Evolutionary conservation across 2,797 vertebrate genomes (phyloP), one percentile per base, ranked within the genome.

Genomic region (Chaetophractus vellerosus): DNA sequence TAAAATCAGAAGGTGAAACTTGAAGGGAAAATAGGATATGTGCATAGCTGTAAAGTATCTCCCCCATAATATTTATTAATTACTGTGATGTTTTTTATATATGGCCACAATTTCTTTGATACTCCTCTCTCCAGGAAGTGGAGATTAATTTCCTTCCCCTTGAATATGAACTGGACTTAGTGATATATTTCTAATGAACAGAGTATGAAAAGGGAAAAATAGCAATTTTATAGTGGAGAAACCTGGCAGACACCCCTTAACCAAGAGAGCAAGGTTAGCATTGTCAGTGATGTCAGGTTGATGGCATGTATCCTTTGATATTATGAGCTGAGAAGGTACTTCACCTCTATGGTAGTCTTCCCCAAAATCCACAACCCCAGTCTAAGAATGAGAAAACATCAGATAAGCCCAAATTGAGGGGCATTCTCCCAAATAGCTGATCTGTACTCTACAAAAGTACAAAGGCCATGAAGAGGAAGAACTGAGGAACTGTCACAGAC

Each of bases 1-100:
- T 92, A 93, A 95, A 93, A 90, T 63, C 63, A 88, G 72, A 93
- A 76, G 45, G 80, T 85, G 57, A 95, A 86, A 74, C 63, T 3
- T 74, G 92, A 79, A 93, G 69, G 36, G 92, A 48, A 92, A 93
- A 87, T 24, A 85, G 85, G 64, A 69, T 71, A 79, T 61, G 68
- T 94, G 24, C 75, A 68, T 75, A 78, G 68, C 33, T 33, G 88
- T 18, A 57, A 94, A 94, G 75, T 61, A 76, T 88, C 72, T 87
- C 38, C 33, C 33, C 76, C 64, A 45, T 36, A 88, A 64, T 66
- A 75, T 68, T 85, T 26, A 57, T 83, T 82, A 88, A 90, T 95
- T 95, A 88, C 68, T 74, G 21, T 36, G n/a, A 26, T 69, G 28
- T n/a, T 41, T 64, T 85, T 75, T 85, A 86, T 57, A 75, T 33